Base-by-base conservation (phyloP, 2,113 vertebrate genomes). In the Bos indicus region DNA sequence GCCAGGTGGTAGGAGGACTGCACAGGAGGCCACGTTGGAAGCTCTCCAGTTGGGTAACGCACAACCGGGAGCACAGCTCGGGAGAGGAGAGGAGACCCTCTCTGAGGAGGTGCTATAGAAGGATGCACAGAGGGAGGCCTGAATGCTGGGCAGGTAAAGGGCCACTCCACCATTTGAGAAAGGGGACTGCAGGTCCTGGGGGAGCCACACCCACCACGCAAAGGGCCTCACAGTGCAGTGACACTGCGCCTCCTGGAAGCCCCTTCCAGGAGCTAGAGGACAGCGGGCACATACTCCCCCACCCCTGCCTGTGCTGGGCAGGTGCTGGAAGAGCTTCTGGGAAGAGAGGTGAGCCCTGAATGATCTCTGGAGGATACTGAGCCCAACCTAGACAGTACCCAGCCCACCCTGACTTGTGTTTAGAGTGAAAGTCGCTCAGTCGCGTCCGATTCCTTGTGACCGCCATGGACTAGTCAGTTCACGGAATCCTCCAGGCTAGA, bases 21-120 rank as follows among this genome's bases (percentile, higher is more conserved):
- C 1, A 0, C 51, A 30, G 48, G 48, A 10, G 9, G 28, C 78
- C 78, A 52, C 0, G 0, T 7, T n/a, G 48, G 11, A 82, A 82
- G 54, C 54, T 57, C 7, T n/a, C 25, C n/a, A 40, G n/a, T 16
- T 84, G n/a, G 7, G n/a, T 40, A 28, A 84, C 5, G 1, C 82
- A 40, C 52, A 57, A 13, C 82, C 5, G 1, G 56, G 36, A 85
- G 25, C 15, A 40, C 83, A 85, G 36, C 56, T 2, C 2, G 0
- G 15, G 83, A 85, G 56, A 85, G 15, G 83, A 56, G 36, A 21
- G 71, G 36, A 25, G 36, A 74, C 21, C 36, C 36, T 74, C 36
- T 74, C 71, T 43, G 56, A 85, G 15, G 56, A 59, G 10, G 23
- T 21, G 56, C 21, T 26, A 25, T 14, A 11, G 2, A 11, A 90